Conservation (phyloP, 2,797 vertebrate species). For the Gallirallus australis region DNA sequence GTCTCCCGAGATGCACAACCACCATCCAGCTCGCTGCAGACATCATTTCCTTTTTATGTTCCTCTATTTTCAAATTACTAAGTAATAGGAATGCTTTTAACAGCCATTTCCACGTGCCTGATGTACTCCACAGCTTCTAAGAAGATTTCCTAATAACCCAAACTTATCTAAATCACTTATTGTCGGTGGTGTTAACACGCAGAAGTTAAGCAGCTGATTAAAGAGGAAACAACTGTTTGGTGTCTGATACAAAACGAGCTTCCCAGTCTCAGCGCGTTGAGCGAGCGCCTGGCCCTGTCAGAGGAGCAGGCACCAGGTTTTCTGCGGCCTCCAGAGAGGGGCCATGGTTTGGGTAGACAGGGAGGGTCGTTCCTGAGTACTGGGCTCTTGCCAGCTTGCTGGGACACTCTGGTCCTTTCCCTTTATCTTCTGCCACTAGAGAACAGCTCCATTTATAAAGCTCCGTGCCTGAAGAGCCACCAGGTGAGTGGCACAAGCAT, state of each 20-base stretch:
- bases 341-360: background rate
- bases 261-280: background rate
- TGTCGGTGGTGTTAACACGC: background rate
- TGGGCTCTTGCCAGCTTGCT: background rate
- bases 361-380: background rate
- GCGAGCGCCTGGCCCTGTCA: background rate
- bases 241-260: background rate
- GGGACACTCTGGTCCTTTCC: background rate
- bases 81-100: constrained; percentile 31
- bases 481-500: too few species aligned
- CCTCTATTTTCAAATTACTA: constrained; percentile 26
- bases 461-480: accelerated
- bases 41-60: constrained; percentile 53
- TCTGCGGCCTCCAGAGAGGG: background rate
- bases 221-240: constrained; percentile 13
- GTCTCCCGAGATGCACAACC: constrained; percentile 37
- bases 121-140: background rate
- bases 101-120: constrained; percentile 3
- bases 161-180: background rate
- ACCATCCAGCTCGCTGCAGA: constrained; percentile 15
- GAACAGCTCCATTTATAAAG: background rate
- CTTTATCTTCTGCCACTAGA: background rate
- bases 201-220: background rate
- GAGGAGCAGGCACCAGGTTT: background rate
- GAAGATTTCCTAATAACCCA: constrained; percentile 4